These are phyloP conservation scores for Erinaceus europaeus DNA, from an alignment of 2,113 vertebrate species.

Conservation along the genomic window DNA sequence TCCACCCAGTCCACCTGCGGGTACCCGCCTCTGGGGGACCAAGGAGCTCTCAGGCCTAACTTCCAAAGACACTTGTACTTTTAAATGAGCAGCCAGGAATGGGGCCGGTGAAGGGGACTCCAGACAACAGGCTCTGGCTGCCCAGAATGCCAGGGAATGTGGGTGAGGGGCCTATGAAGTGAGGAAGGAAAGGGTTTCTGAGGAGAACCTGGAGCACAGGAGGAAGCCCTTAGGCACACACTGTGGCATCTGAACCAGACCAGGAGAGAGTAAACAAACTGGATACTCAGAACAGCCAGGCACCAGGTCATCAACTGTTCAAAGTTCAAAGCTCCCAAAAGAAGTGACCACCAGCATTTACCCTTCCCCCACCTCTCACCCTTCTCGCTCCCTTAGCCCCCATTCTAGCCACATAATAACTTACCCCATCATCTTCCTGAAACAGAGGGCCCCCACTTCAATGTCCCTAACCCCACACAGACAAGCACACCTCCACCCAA, in stretches of 20 bases:
- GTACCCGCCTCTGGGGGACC: not conserved
- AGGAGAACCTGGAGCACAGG: not conserved
- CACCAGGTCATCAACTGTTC: constrained; percentile 35
- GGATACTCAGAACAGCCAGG: constrained; percentile 23
- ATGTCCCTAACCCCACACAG: constrained; percentile 28
- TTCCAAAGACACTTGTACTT: not conserved
- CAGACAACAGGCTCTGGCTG: not conserved
- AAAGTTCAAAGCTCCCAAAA: constrained; percentile 62
- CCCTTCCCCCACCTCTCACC: not conserved
- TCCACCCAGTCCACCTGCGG: constrained; percentile 42
- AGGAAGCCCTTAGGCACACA: constrained; percentile 42
- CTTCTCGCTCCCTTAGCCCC: not conserved
- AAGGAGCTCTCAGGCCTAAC: not conserved
- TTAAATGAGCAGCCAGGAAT: not conserved
- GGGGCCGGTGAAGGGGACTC: not conserved
- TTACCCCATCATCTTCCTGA: constrained; percentile 47
- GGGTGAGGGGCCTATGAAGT: not conserved
- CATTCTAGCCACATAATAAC: not conserved
- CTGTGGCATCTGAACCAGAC: constrained; percentile 39
- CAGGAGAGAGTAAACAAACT: constrained; percentile 51
- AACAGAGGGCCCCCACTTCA: constrained; percentile 26
- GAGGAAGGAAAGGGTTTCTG: not conserved
- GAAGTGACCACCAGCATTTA: constrained; percentile 37
- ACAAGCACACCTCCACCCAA: constrained; percentile 57
- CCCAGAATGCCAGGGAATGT: not conserved